Percentiles rank a stretch among this genome's conserved stretches.
phyloP scores from a whole-genome alignment of 92 coral and sea anemone species.

The Zoanthus solanderi region DNA sequence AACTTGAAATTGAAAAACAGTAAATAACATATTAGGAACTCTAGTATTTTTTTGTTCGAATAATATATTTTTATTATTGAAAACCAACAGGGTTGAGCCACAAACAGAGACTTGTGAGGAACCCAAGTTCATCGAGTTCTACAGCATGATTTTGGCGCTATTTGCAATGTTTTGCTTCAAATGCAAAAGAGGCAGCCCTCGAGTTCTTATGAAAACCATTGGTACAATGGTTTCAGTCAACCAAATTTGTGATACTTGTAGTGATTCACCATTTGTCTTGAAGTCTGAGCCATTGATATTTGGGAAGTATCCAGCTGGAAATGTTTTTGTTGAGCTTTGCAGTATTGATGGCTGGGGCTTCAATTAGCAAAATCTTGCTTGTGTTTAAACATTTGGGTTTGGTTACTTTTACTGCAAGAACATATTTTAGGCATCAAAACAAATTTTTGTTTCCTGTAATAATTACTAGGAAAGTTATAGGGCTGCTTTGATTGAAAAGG shows the following conservation, averaged over 20 bases:
- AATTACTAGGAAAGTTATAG: slow-evolving; percentile 41
- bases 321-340: slow-evolving; percentile 42
- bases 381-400: slow-evolving; percentile 55
- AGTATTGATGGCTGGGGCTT: slow-evolving; percentile 47
- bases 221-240: slow-evolving; percentile 45
- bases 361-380: slow-evolving; percentile 35
- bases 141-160: slow-evolving; percentile 30
- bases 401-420: slow-evolving; percentile 33
- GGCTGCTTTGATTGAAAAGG: slow-evolving; percentile 20
- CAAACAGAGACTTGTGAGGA: slow-evolving; percentile 5
- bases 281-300: slow-evolving; percentile 47
- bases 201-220: slow-evolving; percentile 19
- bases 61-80: not conserved
- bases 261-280: slow-evolving; percentile 40
- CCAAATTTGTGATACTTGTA: slow-evolving; percentile 30
- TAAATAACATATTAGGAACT: not conserved
- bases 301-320: slow-evolving; percentile 54
- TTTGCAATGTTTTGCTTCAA: slow-evolving; percentile 51
- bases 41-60: not conserved
- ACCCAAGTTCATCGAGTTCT: slow-evolving; percentile 47
- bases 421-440: slow-evolving; percentile 42
- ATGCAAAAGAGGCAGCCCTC: slow-evolving; percentile 10
- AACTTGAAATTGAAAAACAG: not conserved
- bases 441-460: slow-evolving; percentile 48
- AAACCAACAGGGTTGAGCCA: slow-evolving; percentile 24